Base-by-base conservation (phyloP, 2,113 vertebrate species). In the Fukomys damarensis region DNA sequence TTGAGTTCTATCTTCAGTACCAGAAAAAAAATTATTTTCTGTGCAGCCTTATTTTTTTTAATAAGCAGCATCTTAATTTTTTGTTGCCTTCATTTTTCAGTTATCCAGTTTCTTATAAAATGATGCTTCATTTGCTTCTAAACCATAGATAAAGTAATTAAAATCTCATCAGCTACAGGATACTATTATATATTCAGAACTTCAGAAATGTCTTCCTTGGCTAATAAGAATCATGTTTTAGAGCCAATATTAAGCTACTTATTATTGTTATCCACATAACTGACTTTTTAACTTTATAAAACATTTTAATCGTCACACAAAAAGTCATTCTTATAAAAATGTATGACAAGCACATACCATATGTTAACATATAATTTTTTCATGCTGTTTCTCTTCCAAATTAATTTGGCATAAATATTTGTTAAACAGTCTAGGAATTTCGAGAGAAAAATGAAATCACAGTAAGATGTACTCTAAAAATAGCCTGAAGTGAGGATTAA, bases 381-480 rank as follows among this genome's bases (percentile, higher is more conserved):
- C 56, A 94, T 83, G 28, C 38, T 5, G 28, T 30, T 30, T 83
- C 74, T 89, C 79, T 94, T 89, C 52, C 83, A 96, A 85, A 83
- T 95, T 97, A 97, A 97, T 89, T 32, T 96, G 95, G 89, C 79
- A 76, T 5, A 89, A 80, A 17, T 49, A 86, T 89, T 94, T 91
- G 49, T 66, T 86, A 94, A 95, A 94, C 7, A 89, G 56, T 93
- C 93, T 96, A 96, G 79, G 72, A 96, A 97, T 94, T 96, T 93
- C 90, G 89, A 91, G 63, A 52, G 66, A 83, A 96, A 97, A 95
- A 95, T 96, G 66, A 97, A 96, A 96, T 94, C 93, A 93, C 52
- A 79, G 77, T 68, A 94, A 94, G 59, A 74, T 59, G 19, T 28
- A 82, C 86, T 83, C 88, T 96, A 89, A 93, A 96, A 95, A 95